Base-by-base conservation (phyloP, 1,140 invertebrate genomes). In the Limonius californicus region DNA sequence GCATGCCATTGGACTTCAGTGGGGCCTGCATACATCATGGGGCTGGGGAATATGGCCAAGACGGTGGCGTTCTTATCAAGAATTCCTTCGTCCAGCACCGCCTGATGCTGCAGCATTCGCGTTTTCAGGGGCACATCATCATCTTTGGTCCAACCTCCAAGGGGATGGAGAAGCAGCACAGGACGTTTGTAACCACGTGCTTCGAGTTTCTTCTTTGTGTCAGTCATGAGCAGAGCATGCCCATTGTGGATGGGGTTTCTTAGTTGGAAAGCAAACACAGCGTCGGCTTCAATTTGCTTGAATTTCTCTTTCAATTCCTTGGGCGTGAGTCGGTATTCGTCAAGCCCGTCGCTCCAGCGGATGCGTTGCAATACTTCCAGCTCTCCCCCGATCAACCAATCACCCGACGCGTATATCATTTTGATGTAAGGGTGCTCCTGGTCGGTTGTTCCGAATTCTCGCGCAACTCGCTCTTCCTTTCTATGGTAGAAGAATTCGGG, bases 11-110 rank as follows among this genome's bases (percentile, higher is more conserved):
- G 97, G 18, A 99, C 61, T 84, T 99, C 97, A 45, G 95, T 96
- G 14, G 97, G 97, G n/a, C 98, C 98, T 16, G 97, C 98, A 78
- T 99, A 99, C 88, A 97, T 90, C 98, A 99, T 99, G 0, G 97
- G 98, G 62, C 96, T 98, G 0, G 98, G 98, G 79, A 99, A 99
- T 69, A 99, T 98, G 1, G 98, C 96, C 50, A 99, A 78, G n/a
- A 99, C 85, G 4, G 98, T 99, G 12, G 86, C 85, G 11, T 87
- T 79, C 12, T 87, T 82, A 73, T 98, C 91, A 32, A 99, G 75
- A 1, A 98, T 83, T 0, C 87, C 87, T 57, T 95, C 92, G 62
- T 89, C 87, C 0, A 99, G 78, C 1, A 99, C 92, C 14, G 95
- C 95, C 75, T 91, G 85, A 74, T 94, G 92, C 70, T 95, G 93